Percentiles rank a stretch among this genome's conserved stretches.
These are phyloP conservation scores for Achlya flavicornis DNA, from an alignment of 2,888 invertebrate species.

Conservation along the genomic window DNA sequence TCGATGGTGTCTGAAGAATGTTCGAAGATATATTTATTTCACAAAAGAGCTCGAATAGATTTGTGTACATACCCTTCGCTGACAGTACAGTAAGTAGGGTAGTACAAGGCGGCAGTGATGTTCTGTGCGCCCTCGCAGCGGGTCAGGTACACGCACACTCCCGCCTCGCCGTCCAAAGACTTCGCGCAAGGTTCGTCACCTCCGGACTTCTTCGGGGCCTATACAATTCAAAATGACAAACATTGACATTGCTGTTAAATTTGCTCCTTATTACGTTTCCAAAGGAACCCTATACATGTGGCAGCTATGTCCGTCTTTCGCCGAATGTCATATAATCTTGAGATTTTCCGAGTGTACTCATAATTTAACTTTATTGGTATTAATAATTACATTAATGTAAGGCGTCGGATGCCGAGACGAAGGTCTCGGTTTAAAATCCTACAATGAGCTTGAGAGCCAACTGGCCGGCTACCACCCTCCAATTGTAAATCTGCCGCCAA, in stretches of 20 bases:
- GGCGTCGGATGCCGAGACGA: no score
- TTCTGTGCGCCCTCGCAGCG: slow-evolving; percentile 55
- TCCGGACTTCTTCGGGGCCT: slow-evolving; percentile 46
- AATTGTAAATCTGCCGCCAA: no score
- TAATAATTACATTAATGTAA: no score
- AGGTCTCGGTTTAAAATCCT: no score
- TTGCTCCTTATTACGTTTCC: no score
- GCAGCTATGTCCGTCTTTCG: neutral
- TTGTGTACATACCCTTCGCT: slow-evolving; percentile 50
- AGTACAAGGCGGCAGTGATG: slow-evolving; percentile 55
- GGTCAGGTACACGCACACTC: slow-evolving; percentile 69
- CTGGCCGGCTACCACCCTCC: no score
- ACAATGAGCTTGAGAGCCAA: no score
- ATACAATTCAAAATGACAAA: neutral
- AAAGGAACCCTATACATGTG: neutral
- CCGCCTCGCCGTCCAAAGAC: slow-evolving; percentile 46
- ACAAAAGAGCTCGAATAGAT: neutral
- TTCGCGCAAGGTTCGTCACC: slow-evolving; percentile 46
- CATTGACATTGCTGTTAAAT: neutral
- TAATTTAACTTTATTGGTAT: no score
- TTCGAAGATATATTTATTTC: no score
- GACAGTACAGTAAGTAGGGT: slow-evolving; percentile 57
- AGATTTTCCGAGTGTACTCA: no score
- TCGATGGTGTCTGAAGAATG: no score
- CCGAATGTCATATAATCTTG: no score